A percentile compares a stretch with the other conserved stretches of the same genome.
Evolutionary conservation across 2,888 invertebrate species (phyloP).

Genomic region (Muschampia plurimacula): DNA sequence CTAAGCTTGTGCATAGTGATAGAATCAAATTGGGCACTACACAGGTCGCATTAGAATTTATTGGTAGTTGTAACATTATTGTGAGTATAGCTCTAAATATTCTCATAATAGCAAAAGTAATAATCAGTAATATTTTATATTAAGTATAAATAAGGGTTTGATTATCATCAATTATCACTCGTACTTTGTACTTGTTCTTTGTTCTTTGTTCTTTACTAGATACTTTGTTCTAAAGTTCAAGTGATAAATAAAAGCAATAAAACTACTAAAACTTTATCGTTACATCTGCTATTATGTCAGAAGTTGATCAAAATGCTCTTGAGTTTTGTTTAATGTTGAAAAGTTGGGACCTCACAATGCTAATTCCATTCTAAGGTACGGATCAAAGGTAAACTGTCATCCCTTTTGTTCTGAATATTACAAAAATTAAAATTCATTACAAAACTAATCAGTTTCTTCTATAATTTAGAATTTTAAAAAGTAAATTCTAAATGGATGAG

Average conservation of each 20-base stretch:
- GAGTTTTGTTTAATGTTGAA: constrained; percentile 21
- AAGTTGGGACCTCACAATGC: constrained; percentile 8
- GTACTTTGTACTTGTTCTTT: too few species aligned
- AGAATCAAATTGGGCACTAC: constrained; percentile 3
- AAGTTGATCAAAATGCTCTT: neutral
- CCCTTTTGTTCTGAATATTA: constrained; percentile 10
- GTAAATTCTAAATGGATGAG: too few species aligned
- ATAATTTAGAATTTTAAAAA: neutral
- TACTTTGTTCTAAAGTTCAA: neutral
- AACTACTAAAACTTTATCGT: constrained; percentile 1
- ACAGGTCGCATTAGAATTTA: neutral
- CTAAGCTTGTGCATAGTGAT: constrained; percentile 3
- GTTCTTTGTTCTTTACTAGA: too few species aligned
- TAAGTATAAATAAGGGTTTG: too few species aligned
- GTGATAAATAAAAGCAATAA: neutral
- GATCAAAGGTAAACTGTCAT: constrained; percentile 19
- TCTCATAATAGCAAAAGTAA: too few species aligned
- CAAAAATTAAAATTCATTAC: neutral
- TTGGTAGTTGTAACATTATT: neutral
- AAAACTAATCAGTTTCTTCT: neutral
- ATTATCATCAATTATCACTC: too few species aligned
- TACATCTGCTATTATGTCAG: neutral
- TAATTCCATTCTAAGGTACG: constrained; percentile 24
- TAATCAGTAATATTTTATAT: too few species aligned
- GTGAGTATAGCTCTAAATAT: too few species aligned